Conservation (phyloP, 2,888 invertebrate species). For the Chrysolina americana region DNA sequence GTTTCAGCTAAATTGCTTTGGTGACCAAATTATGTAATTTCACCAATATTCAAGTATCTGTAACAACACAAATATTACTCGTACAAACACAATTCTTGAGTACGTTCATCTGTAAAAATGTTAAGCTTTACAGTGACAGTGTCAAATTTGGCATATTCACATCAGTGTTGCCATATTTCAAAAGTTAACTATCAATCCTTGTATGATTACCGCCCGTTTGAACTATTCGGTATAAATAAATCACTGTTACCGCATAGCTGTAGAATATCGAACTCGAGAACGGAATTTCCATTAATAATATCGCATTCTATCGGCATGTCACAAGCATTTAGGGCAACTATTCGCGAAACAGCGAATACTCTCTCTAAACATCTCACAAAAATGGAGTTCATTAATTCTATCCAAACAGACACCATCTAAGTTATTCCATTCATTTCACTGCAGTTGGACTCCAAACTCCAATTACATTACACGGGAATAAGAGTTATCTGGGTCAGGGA, state of each 20-base stretch:
- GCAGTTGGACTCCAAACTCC: constrained; percentile 2
- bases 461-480: neutral
- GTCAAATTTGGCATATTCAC: too few species aligned
- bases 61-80: too few species aligned
- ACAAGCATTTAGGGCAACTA: neutral
- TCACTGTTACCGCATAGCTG: neutral
- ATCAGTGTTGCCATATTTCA: too few species aligned
- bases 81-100: too few species aligned
- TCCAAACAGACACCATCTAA: neutral
- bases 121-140: too few species aligned
- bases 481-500: neutral
- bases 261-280: neutral
- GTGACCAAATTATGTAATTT: too few species aligned
- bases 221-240: neutral
- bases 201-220: neutral
- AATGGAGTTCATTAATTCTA: constrained; percentile 1
- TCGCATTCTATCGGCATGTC: neutral
- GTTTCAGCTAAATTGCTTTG: too few species aligned
- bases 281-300: neutral
- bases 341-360: neutral
- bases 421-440: neutral
- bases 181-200: too few species aligned
- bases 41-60: too few species aligned
- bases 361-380: neutral
- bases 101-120: too few species aligned